These are phyloP conservation scores for Cavia porcellus DNA, from an alignment of 2,113 vertebrate species.

Conservation along the genomic window DNA sequence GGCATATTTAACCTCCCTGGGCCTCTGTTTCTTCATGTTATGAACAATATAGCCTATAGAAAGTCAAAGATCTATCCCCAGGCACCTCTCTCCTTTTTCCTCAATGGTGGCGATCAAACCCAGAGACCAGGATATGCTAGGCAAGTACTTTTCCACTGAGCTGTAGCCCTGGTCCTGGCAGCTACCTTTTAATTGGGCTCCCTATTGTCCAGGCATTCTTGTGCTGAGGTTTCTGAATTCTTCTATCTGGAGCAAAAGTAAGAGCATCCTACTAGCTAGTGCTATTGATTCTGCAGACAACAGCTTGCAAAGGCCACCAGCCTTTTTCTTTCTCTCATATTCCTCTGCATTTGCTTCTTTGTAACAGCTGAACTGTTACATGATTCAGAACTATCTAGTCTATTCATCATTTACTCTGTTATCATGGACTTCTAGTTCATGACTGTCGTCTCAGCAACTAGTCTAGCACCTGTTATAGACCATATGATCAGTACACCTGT, in stretches of 20 bases:
- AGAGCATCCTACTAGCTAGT: neutral
- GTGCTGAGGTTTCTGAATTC: neutral
- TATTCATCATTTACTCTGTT: neutral
- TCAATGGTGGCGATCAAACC: neutral
- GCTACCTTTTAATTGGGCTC: neutral
- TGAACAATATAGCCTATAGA: neutral
- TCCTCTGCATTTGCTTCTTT: neutral
- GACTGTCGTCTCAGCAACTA: neutral
- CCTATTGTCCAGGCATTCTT: neutral
- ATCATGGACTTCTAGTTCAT: neutral
- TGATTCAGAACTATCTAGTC: neutral
- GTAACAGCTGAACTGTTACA: neutral
- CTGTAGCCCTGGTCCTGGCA: neutral
- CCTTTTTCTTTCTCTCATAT: neutral
- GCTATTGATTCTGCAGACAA: neutral
- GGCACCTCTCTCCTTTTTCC: neutral
- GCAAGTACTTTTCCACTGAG: neutral
- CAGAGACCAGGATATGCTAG: neutral
- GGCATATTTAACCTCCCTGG: neutral
- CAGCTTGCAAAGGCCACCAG: neutral
- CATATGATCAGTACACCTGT: neutral
- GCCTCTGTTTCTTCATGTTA: neutral
- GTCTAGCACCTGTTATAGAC: neutral
- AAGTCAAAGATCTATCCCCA: neutral
- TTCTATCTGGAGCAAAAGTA: neutral